Base-by-base conservation (phyloP, 2,888 invertebrate species). In the Caenorhabditis imperialis region DNA sequence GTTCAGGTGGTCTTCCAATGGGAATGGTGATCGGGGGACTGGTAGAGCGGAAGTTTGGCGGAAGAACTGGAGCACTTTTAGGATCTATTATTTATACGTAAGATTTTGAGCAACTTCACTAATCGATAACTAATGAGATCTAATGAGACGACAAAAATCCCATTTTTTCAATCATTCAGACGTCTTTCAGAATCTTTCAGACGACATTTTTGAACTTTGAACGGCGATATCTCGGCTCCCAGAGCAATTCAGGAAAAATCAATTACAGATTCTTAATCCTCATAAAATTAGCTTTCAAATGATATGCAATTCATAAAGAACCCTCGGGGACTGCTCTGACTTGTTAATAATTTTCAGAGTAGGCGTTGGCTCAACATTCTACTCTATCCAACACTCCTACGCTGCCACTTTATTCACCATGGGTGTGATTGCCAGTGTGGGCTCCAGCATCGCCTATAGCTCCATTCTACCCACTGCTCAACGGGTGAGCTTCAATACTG, bases 11-110 rank as follows among this genome's bases (percentile, higher is more conserved):
- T 10, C 42, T 86, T 12, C 86, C 86, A 7, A 84, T 83, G 65
- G 81, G 86, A 14, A 87, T 86, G 86, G 58, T 86, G 6, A 53
- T 81, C 2, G 86, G 86, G 22, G 86, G 85, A 10, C 51, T 82
- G 18, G 50, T 85, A 38, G 85, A 86, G 57, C 57, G 78, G 37
- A 65, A 67, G 22, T 54, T 85, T 20, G 85, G 85, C 4, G 84
- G 84, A 3, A 67, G 86, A 62, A 67, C 70, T 22, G 85, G 84
- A 4, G 83, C 82, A 14, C 45, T 81, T 7, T 48, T 86, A 10
- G 85, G 85, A 16, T 72, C 79, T 2, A 18, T 69, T 10, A 67
- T 84, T 45, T 86, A 86, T 62, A 83, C 84, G 84, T 85, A 47
- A 69, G 81, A 72, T 23, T 33, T 45, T 6, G n/a, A 6, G 16